Evolutionary conservation across 2,113 vertebrate species (phyloP).

Genomic region (Octodon degus): DNA sequence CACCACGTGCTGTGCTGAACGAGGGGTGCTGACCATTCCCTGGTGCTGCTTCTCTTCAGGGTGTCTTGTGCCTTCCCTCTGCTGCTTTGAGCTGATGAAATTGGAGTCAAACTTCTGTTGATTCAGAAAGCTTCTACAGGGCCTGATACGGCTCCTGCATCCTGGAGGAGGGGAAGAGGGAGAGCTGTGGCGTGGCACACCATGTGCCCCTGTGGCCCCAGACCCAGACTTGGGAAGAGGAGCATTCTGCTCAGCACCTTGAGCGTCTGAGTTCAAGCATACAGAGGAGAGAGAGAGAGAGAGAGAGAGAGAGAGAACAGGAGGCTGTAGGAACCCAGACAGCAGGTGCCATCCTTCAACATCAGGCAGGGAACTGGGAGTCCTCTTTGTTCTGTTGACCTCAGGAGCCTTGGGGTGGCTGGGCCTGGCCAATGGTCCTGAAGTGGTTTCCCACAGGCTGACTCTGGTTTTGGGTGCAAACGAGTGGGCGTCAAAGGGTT

Average conservation of each 20-base stretch:
- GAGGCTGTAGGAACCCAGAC: background rate
- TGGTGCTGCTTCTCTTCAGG: background rate
- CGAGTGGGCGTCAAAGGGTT: background rate
- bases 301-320: background rate
- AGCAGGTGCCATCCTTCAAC: background rate
- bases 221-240: fast-evolving
- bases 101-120: background rate
- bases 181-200: fast-evolving
- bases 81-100: no score
- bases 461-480: background rate
- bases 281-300: background rate
- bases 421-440: background rate
- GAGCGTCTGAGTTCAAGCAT: background rate
- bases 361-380: background rate
- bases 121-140: background rate
- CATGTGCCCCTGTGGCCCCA: background rate
- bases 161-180: background rate
- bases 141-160: fast-evolving
- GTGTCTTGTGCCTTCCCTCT: background rate
- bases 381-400: background rate
- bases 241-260: no score
- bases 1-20: no score
- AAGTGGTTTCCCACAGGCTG: background rate
- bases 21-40: background rate
- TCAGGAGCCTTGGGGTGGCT: background rate